phyloP scores from a whole-genome alignment of 1,140 invertebrate species.

The Argopecten irradians region DNA sequence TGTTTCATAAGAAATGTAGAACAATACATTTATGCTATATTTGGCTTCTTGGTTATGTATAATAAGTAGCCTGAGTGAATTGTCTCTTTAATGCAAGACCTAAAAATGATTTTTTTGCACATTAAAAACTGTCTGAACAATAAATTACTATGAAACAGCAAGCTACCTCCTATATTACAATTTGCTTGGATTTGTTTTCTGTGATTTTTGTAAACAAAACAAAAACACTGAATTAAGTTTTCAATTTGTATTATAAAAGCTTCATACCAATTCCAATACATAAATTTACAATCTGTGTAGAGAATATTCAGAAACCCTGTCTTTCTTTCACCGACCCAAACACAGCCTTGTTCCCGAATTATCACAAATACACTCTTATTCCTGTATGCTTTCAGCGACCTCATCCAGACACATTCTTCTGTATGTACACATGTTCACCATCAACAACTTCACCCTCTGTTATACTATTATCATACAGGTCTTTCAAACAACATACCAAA shows the following conservation, averaged over 20 bases:
- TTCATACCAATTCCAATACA: background rate
- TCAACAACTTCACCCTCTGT: background rate
- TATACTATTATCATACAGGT: background rate
- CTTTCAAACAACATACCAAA: background rate
- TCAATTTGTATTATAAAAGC: conserved; percentile 5
- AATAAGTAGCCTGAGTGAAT: too few species aligned
- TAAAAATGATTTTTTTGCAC: too few species aligned
- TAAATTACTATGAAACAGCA: too few species aligned
- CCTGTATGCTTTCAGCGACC: background rate
- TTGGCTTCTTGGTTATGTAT: too few species aligned
- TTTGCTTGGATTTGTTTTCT: background rate
- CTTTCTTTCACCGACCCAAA: too few species aligned
- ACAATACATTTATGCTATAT: too few species aligned
- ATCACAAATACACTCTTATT: background rate
- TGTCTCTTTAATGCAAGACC: too few species aligned
- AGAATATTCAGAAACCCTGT: background rate
- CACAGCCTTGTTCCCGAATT: background rate
- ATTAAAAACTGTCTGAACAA: too few species aligned
- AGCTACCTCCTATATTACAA: too few species aligned
- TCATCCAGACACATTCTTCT: background rate
- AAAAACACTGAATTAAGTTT: background rate
- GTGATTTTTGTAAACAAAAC: background rate
- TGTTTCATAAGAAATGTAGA: too few species aligned
- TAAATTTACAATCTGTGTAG: background rate
- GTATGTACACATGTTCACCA: background rate